Base-by-base conservation (phyloP, 2,113 vertebrate genomes). In the Sinocyclocheilus rhinocerous region DNA sequence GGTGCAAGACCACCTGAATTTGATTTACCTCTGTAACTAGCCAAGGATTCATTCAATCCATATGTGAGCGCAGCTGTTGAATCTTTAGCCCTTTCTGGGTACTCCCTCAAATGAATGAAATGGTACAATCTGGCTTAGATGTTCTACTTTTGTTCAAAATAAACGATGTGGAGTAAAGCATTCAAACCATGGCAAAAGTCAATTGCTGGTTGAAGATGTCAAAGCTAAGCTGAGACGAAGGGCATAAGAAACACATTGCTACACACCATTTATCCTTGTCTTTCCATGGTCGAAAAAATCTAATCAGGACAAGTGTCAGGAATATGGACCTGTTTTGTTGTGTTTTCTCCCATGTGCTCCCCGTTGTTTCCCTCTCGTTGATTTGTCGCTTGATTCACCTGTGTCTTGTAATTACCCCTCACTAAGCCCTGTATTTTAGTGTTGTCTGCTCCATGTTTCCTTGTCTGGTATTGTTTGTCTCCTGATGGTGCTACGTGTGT, bases 1-100 rank as follows among this genome's bases (percentile, higher is more conserved):
- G 81, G 45, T 36, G 26, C 26, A 36, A 83, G 81, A 83, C 65
- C 81, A 83, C 81, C 81, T 83, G 65, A 83, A 69, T 70, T 83
- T 69, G 42, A 50, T 63, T 82, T 69, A 82, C 80, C 63, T 82
- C 80, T 22, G 16, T 52, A 52, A 70, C 63, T 33, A 50, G 80
- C 80, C 80, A 82, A 81, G 9, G 59, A 81, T 29, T 13, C 67
- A 81, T 83, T 70, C 5, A 22, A 18, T 70, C 65, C 63, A 70
- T 70, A 70, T 83, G 81, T 70, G 81, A 36, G 24, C 1, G 18
- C 81, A 83, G 29, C 81, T 50, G 81, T 15, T 52, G 24, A 65
- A 81, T 82, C 42, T 82, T 39, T 61, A 81, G 16, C 13, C 8
- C 12, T 65, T 10, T 24, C 5, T 80, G 55, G 55, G 33, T 63